Percentiles rank a stretch among this genome's conserved stretches.
These are phyloP conservation scores for Hipparchia sbordonii DNA, from an alignment of 2,888 invertebrate species.

Conservation along the genomic window DNA sequence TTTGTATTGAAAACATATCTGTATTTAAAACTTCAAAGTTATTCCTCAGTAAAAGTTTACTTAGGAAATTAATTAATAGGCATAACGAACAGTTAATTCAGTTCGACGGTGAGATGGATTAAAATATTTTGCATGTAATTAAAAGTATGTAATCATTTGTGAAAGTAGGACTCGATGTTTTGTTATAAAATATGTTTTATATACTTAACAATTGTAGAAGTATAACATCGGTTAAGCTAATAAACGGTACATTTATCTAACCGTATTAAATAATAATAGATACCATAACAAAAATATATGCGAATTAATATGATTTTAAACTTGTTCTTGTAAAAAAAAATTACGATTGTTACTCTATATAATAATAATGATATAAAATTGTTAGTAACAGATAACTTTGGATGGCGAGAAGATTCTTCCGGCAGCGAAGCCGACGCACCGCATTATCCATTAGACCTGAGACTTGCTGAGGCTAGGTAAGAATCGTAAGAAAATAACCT, in stretches of 20 bases:
- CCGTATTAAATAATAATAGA: background rate
- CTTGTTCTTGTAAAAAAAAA: background rate
- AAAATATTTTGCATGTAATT: too few species aligned
- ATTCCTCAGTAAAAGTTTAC: too few species aligned
- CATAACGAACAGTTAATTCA: too few species aligned
- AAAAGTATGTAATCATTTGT: background rate
- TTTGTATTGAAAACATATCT: too few species aligned
- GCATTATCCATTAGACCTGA: constrained; percentile 75
- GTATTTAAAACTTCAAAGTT: too few species aligned
- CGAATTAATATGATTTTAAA: background rate
- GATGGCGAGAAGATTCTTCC: constrained; percentile 78
- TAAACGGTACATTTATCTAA: background rate
- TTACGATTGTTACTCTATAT: too few species aligned
- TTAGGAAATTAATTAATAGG: too few species aligned
- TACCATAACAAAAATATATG: background rate
- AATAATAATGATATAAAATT: background rate
- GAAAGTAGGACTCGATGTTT: background rate
- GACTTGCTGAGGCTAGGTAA: constrained; percentile 78
- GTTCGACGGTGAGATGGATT: too few species aligned
- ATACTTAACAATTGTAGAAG: background rate
- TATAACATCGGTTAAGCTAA: background rate
- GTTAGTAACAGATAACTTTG: constrained; percentile 67
- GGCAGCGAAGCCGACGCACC: constrained; percentile 78
- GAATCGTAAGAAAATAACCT: background rate
- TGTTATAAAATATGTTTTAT: background rate